These are phyloP conservation scores for Acrocephalus kingi DNA, from an alignment of 2,113 vertebrate genomes.

Conservation along the genomic window DNA sequence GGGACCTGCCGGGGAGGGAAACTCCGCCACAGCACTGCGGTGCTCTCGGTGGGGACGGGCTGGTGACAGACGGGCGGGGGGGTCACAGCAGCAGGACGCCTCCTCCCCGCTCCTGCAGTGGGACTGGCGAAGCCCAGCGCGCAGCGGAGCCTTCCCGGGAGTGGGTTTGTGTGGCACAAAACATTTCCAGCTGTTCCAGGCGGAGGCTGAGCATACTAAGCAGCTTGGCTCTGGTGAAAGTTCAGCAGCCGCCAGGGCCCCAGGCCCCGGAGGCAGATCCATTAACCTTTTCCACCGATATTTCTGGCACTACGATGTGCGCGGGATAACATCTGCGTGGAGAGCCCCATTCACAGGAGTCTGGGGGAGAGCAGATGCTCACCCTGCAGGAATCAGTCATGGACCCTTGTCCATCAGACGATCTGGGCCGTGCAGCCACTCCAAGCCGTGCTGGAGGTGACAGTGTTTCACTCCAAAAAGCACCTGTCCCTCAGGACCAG, in stretches of 20 bases:
- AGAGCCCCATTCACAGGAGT: accelerated
- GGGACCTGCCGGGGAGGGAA: not conserved
- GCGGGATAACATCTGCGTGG: not conserved
- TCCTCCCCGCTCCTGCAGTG: not conserved
- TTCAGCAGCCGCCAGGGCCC: not conserved
- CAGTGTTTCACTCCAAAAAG: not conserved
- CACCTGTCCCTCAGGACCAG: not conserved
- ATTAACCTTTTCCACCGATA: not conserved
- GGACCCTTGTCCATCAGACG: not conserved
- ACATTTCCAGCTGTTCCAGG: not conserved
- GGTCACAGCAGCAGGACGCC: not conserved
- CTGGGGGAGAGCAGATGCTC: not conserved
- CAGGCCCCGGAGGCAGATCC: not conserved
- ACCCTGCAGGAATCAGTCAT: not conserved
- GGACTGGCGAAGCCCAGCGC: not conserved
- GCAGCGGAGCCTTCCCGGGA: not conserved
- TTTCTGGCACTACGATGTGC: not conserved
- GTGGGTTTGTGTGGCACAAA: not conserved
- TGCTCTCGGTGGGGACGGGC: not conserved
- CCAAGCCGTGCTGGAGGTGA: not conserved
- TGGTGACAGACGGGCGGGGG: not conserved
- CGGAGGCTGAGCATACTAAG: not conserved
- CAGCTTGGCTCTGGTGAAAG: not conserved
- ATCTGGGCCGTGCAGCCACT: not conserved
- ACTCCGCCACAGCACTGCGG: accelerated